Evolutionary conservation across 1,140 invertebrate species (phyloP).

Genomic region (Leptestheria dahalacensis): DNA sequence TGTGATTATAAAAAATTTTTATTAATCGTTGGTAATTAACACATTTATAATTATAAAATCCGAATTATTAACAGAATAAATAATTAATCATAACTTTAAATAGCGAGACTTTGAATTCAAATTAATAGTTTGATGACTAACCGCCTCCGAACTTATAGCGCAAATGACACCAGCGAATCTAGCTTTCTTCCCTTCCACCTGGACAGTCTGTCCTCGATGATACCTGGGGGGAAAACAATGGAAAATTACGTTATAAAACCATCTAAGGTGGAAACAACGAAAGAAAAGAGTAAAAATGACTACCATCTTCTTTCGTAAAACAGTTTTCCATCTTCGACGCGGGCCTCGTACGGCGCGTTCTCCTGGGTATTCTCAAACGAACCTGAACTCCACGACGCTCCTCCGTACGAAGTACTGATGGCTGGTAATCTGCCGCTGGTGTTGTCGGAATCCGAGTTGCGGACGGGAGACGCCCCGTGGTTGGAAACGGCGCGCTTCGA

Average conservation of each 20-base stretch:
- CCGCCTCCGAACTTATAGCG: slow-evolving; percentile 72
- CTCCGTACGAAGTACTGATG: too few species aligned
- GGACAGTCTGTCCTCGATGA: slow-evolving; percentile 80
- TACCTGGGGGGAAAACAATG: slow-evolving; percentile 39
- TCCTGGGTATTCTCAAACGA: slow-evolving; percentile 8
- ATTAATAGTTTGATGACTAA: slow-evolving; percentile 33
- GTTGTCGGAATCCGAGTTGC: background rate
- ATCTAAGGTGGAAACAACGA: background rate
- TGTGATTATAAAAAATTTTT: slow-evolving; percentile 15
- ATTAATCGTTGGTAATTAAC: too few species aligned
- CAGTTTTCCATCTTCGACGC: slow-evolving; percentile 86
- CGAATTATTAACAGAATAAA: too few species aligned
- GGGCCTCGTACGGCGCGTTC: slow-evolving; percentile 41
- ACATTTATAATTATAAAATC: too few species aligned
- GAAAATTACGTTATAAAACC: slow-evolving; percentile 5
- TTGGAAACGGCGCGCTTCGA: background rate
- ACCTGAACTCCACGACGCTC: background rate
- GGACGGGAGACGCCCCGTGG: background rate
- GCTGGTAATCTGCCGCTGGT: too few species aligned
- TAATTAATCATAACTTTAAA: too few species aligned
- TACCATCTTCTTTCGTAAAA: slow-evolving; percentile 84
- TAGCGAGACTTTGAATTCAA: too few species aligned
- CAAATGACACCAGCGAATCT: slow-evolving; percentile 74
- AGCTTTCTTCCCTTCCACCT: slow-evolving; percentile 71
- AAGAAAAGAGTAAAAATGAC: slow-evolving; percentile 19